phyloP scores from a whole-genome alignment of 2,113 vertebrate species.

The Salvelinus namaycush region DNA sequence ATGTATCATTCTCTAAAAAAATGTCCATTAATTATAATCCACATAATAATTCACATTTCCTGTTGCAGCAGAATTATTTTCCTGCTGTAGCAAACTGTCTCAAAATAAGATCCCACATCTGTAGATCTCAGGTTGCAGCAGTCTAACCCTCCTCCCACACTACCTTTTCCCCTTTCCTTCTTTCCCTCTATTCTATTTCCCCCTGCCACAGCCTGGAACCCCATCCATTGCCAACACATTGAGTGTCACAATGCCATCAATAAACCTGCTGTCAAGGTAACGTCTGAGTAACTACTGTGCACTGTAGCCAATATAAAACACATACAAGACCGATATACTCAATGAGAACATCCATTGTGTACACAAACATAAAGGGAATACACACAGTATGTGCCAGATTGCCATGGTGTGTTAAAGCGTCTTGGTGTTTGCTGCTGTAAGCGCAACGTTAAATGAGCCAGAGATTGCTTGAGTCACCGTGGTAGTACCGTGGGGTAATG shows the following conservation, averaged over 20 bases:
- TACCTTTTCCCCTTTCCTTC: conserved; percentile 9
- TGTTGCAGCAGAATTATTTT: too few relatives aligned
- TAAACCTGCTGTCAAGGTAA: conserved; percentile 98
- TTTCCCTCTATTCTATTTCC: conserved; percentile 1
- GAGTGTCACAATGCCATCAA: conserved; percentile 99
- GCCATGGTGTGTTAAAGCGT: conserved; percentile 21
- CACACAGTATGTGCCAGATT: conserved; percentile 24
- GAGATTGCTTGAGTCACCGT: conserved; percentile 31
- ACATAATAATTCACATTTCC: too few relatives aligned
- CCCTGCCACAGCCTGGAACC: conserved; percentile 90
- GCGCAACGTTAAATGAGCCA: conserved; percentile 52
- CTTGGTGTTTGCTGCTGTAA: conserved; percentile 22
- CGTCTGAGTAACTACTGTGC: background rate
- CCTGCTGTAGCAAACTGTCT: too few relatives aligned
- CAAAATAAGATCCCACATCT: too few relatives aligned
- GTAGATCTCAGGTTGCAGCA: background rate
- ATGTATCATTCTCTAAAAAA: too few relatives aligned
- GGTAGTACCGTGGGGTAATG: conserved; percentile 15
- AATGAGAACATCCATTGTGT: too few relatives aligned
- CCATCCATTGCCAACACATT: conserved; percentile 98
- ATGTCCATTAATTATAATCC: too few relatives aligned
- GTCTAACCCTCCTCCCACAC: conserved; percentile 18
- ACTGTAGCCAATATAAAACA: background rate
- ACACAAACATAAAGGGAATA: background rate
- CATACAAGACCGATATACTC: too few relatives aligned